Evolutionary conservation across 2,888 invertebrate species (phyloP).

Genomic region (Sympetrum striolatum): DNA sequence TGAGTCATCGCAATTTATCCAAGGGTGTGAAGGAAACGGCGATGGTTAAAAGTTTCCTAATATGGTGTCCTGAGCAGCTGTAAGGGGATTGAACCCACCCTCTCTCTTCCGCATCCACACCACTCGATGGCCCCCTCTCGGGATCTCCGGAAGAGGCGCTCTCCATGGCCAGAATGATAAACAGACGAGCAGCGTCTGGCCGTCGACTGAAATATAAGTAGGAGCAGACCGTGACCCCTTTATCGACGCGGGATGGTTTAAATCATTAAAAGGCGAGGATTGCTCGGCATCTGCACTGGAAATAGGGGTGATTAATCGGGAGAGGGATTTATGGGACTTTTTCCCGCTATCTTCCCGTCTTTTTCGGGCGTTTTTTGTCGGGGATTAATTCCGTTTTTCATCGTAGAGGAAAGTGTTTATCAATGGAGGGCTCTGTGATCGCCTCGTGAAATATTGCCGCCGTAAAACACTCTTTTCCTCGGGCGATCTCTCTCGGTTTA

Average conservation of each 20-base stretch:
- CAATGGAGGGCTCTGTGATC: too few species aligned
- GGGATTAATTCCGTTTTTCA: too few species aligned
- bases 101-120: not conserved
- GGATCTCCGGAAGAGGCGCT: not conserved
- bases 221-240: not conserved
- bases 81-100: not conserved
- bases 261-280: not conserved
- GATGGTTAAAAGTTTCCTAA: not conserved
- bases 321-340: not conserved
- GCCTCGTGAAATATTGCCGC: too few species aligned
- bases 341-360: not conserved
- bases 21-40: not conserved
- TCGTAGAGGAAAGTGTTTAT: not conserved
- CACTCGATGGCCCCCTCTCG: not conserved
- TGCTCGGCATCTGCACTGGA: not conserved
- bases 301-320: not conserved
- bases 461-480: too few species aligned
- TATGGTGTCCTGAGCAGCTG: not conserved
- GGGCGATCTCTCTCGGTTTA: too few species aligned
- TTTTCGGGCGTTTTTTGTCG: too few species aligned
- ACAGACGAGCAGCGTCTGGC: constrained; percentile 11
- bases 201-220: not conserved
- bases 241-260: not conserved
- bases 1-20: not conserved
- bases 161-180: not conserved